Evolutionary conservation across 2,797 vertebrate genomes (phyloP).

Genomic region (Sus cebifrons): DNA sequence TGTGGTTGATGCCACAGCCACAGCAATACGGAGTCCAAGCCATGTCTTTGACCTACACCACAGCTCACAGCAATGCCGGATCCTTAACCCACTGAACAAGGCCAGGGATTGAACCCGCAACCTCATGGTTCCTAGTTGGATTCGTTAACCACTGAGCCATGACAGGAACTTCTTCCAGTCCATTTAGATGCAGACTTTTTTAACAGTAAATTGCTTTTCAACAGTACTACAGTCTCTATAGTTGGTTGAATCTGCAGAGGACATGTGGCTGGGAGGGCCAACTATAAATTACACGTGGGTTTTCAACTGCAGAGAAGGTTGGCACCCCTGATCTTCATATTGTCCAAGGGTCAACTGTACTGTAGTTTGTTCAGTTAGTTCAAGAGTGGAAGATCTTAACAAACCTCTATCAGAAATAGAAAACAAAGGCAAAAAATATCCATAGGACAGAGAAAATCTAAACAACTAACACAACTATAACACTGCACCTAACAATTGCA

Average conservation of each 20-base stretch:
- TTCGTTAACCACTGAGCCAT: no score
- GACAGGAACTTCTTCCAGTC: not conserved
- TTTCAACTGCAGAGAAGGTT: not conserved
- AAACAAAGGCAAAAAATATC: not conserved
- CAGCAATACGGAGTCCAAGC: no score
- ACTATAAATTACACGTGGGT: not conserved
- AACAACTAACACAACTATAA: not conserved
- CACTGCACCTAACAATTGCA: not conserved
- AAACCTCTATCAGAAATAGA: not conserved
- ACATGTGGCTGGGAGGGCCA: not conserved
- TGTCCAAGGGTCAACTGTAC: not conserved
- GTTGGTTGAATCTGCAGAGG: not conserved
- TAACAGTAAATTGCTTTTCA: not conserved
- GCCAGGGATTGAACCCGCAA: no score
- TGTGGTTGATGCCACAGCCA: no score
- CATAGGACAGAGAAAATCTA: not conserved
- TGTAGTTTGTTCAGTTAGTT: not conserved
- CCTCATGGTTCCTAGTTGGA: no score
- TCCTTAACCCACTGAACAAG: no score
- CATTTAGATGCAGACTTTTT: not conserved
- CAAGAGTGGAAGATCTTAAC: not conserved
- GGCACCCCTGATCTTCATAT: not conserved
- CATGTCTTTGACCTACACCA: no score
- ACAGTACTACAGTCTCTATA: not conserved
- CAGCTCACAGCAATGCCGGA: no score